A percentile compares a stretch with the other conserved stretches of the same genome.
Evolutionary conservation across 2,113 vertebrate species (phyloP).

Genomic region (Ailurus styani): DNA sequence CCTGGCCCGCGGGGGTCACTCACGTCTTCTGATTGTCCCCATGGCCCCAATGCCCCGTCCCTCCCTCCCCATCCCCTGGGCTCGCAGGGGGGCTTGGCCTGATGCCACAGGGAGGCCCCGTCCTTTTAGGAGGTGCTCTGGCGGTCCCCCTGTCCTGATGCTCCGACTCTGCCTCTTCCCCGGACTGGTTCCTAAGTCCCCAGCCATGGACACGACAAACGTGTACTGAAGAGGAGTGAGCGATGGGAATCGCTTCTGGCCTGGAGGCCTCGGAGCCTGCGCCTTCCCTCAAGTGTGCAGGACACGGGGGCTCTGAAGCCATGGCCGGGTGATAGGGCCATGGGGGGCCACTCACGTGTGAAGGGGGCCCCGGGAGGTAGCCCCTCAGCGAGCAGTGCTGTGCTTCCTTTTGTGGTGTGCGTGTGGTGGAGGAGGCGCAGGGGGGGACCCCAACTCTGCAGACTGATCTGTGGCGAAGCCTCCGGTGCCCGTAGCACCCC

Average conservation of each 20-base stretch:
- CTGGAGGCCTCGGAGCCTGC: neutral
- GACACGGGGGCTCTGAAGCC: neutral
- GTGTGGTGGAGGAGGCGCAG: fast-evolving
- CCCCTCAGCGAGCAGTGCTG: neutral
- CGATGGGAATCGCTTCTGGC: neutral
- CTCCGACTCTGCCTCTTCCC: neutral
- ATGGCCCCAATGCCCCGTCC: neutral
- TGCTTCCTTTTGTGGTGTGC: neutral
- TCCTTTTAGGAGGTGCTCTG: neutral
- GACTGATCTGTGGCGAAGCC: neutral
- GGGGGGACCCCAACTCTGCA: neutral
- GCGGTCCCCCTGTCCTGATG: neutral
- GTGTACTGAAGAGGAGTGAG: neutral
- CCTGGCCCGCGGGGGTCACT: neutral
- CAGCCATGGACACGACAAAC: neutral
- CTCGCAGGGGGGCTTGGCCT: neutral
- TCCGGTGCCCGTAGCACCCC: neutral
- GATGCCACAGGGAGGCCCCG: neutral
- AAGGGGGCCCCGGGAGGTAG: neutral
- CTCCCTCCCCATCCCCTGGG: fast-evolving
- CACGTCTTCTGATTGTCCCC: neutral
- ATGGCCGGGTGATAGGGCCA: neutral
- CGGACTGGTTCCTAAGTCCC: neutral
- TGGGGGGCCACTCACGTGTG: neutral
- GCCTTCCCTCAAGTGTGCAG: neutral